A percentile compares a stretch with the other conserved stretches of the same genome.
Evolutionary conservation across 2,797 vertebrate species (phyloP).

Genomic region (Brachymystax lenok): DNA sequence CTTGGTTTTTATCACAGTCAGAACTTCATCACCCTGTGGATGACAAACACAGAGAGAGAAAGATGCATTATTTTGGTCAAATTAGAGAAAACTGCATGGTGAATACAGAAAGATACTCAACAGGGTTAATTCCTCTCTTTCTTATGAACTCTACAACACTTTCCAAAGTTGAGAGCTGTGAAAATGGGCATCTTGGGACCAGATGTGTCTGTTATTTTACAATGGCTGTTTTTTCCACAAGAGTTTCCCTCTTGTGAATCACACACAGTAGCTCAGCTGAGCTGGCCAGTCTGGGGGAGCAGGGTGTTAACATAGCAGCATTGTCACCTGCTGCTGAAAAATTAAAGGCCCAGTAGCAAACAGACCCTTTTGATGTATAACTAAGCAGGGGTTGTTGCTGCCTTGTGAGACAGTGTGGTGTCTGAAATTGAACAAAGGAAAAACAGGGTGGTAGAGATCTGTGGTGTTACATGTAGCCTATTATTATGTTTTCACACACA

Average conservation of each 20-base stretch:
- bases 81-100: slow-evolving; percentile 10
- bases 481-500: neutral
- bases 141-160: neutral
- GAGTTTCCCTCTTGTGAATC: neutral
- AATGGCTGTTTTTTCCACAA: neutral
- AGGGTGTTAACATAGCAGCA: neutral
- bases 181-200: neutral
- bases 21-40: slow-evolving; percentile 90
- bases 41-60: slow-evolving; percentile 55
- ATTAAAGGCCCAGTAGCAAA: neutral
- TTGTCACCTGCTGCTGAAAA: neutral
- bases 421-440: slow-evolving; percentile 10
- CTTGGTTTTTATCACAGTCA: slow-evolving; percentile 98
- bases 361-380: neutral
- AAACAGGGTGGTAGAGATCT: neutral
- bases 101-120: neutral
- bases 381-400: neutral
- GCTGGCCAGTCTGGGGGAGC: neutral
- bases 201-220: neutral
- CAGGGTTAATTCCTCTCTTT: neutral
- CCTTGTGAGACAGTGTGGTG: neutral
- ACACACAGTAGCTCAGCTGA: neutral
- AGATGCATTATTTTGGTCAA: slow-evolving; percentile 35
- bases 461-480: neutral
- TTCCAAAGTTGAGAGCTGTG: neutral